A percentile compares a stretch with the other conserved stretches of the same genome.
phyloP scores from a whole-genome alignment of 2,113 vertebrate genomes.

The Apeltes quadracus region DNA sequence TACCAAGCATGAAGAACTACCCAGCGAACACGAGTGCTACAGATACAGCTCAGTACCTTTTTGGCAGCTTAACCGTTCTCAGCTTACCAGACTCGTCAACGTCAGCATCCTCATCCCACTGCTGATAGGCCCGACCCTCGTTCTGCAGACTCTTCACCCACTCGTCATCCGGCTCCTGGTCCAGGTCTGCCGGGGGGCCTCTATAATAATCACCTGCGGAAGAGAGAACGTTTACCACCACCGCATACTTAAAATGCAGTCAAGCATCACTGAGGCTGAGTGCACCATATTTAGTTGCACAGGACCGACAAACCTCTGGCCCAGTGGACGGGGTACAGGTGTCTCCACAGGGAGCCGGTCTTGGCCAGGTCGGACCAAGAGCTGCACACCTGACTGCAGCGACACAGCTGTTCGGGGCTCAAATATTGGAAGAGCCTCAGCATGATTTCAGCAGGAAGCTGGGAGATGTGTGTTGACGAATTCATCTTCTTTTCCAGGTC shows the following conservation, averaged over 20 bases:
- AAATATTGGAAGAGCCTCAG: conserved; percentile 92
- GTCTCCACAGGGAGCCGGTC: conserved; percentile 93
- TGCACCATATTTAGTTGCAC: background rate
- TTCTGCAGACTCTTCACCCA: conserved; percentile 90
- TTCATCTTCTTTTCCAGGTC: conserved; percentile 72
- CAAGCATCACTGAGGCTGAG: background rate
- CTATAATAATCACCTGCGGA: conserved; percentile 87
- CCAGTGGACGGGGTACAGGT: conserved; percentile 96
- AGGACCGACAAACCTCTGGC: conserved; percentile 85
- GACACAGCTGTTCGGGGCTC: conserved; percentile 90
- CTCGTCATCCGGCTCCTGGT: conserved; percentile 90
- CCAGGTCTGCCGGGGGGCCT: conserved; percentile 85
- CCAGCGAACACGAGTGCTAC: background rate
- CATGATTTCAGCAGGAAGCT: conserved; percentile 93
- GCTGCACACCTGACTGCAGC: conserved; percentile 91
- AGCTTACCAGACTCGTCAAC: conserved; percentile 92
- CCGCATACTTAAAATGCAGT: background rate
- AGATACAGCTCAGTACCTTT: background rate
- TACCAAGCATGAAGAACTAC: background rate
- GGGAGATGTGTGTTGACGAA: conserved; percentile 80
- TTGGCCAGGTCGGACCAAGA: conserved; percentile 89
- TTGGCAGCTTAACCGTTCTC: background rate
- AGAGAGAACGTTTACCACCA: background rate
- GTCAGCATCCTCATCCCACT: conserved; percentile 97
- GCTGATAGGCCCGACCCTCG: conserved; percentile 90